Evolutionary conservation across 2,113 vertebrate genomes (phyloP).

Genomic region (Marcusenius ussheri): DNA sequence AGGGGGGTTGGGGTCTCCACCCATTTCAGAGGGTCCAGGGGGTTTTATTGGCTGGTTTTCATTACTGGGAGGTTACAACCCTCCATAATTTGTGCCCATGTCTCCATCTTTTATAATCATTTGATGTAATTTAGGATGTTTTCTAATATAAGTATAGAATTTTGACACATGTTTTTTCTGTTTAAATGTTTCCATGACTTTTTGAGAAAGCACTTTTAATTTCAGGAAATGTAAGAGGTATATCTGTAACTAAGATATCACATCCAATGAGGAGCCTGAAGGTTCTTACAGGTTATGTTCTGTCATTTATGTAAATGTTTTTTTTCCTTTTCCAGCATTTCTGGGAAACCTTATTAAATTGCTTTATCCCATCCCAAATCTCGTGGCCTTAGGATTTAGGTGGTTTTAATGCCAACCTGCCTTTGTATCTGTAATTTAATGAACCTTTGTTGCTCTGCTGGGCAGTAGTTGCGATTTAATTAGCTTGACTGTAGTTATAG

Average conservation of each 20-base stretch:
- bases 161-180: not conserved
- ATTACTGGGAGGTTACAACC: not conserved
- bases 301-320: not conserved
- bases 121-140: not conserved
- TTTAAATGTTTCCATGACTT: not conserved
- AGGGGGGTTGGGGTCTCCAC: not conserved
- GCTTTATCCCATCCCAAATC: not conserved
- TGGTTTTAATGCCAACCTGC: not conserved
- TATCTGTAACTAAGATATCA: not conserved
- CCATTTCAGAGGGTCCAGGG: not conserved
- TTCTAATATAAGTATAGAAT: not conserved
- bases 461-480: not conserved
- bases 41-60: not conserved
- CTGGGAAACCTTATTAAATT: not conserved
- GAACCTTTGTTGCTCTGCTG: not conserved
- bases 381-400: not conserved
- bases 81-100: not conserved
- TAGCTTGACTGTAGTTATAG: not conserved
- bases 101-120: not conserved
- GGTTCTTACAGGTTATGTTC: not conserved
- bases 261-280: not conserved
- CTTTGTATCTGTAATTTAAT: not conserved
- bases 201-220: not conserved
- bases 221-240: not conserved
- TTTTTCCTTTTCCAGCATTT: not conserved